phyloP scores from a whole-genome alignment of 53 echinoderm and acorn worm genomes.

The Temnopleurus reevesii region DNA sequence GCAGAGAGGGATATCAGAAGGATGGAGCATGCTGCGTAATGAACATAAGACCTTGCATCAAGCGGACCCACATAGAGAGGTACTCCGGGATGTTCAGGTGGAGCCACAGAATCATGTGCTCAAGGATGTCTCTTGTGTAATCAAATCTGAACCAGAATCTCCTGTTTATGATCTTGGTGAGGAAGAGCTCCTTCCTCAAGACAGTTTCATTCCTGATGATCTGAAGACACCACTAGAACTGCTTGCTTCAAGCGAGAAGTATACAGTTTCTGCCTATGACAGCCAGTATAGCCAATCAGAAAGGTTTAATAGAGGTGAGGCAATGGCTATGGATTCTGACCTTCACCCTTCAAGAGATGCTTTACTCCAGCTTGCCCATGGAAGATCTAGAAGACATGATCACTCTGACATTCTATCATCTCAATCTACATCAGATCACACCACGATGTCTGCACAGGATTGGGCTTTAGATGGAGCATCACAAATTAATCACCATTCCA shows the following conservation, averaged over 20 bases:
- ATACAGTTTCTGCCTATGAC: not conserved
- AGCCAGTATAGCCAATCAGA: not conserved
- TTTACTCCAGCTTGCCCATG: not conserved
- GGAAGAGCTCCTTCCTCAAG: not conserved
- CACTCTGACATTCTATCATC: not conserved
- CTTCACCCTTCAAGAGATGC: not conserved
- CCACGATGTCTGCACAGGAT: not conserved
- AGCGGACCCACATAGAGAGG: too few relatives aligned
- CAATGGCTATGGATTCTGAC: not conserved
- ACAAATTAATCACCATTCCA: not conserved
- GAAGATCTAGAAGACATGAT: not conserved
- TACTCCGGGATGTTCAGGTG: too few relatives aligned
- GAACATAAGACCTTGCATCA: not conserved
- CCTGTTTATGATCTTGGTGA: not conserved
- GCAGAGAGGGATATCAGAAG: not conserved
- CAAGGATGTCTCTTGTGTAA: not conserved
- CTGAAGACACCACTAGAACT: slow-evolving; percentile 51
- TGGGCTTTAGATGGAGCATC: not conserved
- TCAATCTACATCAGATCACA: not conserved
- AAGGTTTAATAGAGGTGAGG: not conserved
- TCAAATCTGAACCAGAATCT: slow-evolving; percentile 33
- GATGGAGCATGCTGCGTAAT: slow-evolving; percentile 15
- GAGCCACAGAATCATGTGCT: not conserved
- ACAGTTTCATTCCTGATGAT: slow-evolving; percentile 2
- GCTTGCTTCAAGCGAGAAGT: slow-evolving; percentile 27